Evolutionary conservation across 2,888 invertebrate species (phyloP), one percentile per base, ranked within the genome.

Genomic region (Elegia similella): DNA sequence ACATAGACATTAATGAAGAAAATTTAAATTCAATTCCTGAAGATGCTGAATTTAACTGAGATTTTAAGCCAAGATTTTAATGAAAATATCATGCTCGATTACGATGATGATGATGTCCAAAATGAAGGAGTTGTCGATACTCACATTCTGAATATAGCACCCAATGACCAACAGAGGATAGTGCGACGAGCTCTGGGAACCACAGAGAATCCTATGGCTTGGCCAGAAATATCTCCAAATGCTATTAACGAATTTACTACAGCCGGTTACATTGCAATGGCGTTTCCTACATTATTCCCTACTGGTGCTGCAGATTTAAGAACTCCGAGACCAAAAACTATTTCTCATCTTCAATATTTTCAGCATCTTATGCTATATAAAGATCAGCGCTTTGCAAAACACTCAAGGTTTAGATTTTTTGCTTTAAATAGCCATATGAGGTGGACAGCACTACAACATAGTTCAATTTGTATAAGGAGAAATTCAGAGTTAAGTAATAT

Each of bases 261-360:
- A 1, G 34, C 34, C 8, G 34, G 34, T 34, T 7, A 34, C 34
- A 12, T 34, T 10, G 34, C 34, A 8, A 34, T 34, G 34, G 34
- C 34, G 8, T 34, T 34, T 34, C 34, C 10, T 2, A 34, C 10
- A 10, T 12, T 52, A 13, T 52, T 52, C 17, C 42, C 52, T 42
- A 38, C 52, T 10, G 52, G 52, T 42, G 42, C 38, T 42, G 17
- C 38, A 34, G 52, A 52, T 15, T 42, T 52, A 34, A 15, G 52
- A 17, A 42, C 38, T 15, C 38, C 52, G 16, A 10, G 52, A 6
- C 52, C 15, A 17, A 38, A 34, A 52, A 52, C 38, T 6, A 17
- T 52, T 7, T 38, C 52, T 10, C 38, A 34, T 52, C 38, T 38
- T 10, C 38, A 42, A 52, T 52, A 52, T 52, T 52, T 52, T 52